Evolutionary conservation across 2,797 vertebrate species (phyloP).

Genomic region (Eutrigla gurnardus): DNA sequence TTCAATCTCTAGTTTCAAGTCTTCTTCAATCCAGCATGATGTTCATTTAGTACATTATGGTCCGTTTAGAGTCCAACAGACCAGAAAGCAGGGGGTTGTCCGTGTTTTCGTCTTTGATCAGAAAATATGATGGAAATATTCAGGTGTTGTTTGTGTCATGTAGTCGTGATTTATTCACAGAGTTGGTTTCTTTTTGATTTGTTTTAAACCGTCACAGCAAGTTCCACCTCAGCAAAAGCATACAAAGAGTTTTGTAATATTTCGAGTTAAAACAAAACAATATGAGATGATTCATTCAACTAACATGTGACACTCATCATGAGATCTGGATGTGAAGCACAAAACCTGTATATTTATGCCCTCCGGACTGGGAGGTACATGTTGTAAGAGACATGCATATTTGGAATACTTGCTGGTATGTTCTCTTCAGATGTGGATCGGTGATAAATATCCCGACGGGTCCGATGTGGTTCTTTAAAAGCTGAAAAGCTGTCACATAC

Average conservation of each 20-base stretch:
- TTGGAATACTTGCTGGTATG: not conserved
- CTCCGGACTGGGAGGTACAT: not conserved
- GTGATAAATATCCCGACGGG: not conserved
- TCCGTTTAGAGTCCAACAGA: too few species aligned
- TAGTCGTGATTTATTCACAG: not conserved
- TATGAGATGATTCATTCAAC: not conserved
- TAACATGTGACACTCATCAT: not conserved
- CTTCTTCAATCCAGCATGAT: too few species aligned
- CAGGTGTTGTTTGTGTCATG: not conserved
- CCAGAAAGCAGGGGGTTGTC: too few species aligned
- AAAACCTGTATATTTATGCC: constrained; percentile 1
- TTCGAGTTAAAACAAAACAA: not conserved
- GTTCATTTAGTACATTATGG: too few species aligned
- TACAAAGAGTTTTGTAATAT: not conserved
- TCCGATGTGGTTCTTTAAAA: not conserved
- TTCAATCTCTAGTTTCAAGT: too few species aligned
- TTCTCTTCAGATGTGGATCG: constrained; percentile 16
- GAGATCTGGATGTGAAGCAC: not conserved
- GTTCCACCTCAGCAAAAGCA: not conserved
- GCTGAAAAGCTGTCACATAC: constrained; percentile 28
- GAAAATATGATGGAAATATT: too few species aligned
- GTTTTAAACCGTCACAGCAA: not conserved
- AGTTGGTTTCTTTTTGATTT: not conserved
- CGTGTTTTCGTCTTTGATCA: too few species aligned
- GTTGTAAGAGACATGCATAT: not conserved